Percentiles rank a stretch among this genome's conserved stretches.
These are phyloP conservation scores for Hydrotaea diabolus DNA, from an alignment of 2,888 invertebrate species.

Conservation along the genomic window DNA sequence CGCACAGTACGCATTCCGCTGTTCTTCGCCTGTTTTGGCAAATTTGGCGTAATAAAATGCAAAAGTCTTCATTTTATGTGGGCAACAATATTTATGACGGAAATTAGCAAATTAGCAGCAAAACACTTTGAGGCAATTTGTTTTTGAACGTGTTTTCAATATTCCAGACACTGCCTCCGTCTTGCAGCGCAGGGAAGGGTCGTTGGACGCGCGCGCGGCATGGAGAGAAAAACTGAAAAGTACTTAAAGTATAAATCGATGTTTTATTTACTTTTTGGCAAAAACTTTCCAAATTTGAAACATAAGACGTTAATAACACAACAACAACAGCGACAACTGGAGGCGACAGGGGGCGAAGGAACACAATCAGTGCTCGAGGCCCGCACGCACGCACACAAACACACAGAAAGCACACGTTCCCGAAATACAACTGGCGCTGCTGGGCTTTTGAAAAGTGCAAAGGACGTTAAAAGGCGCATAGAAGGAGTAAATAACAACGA, in stretches of 20 bases:
- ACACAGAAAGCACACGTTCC: neutral
- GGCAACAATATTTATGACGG: conserved; percentile 56
- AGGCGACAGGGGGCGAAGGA: neutral
- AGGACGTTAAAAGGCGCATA: conserved; percentile 7
- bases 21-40: neutral
- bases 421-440: neutral
- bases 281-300: conserved; percentile 37
- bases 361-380: neutral
- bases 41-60: conserved; percentile 37
- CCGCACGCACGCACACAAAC: too few species aligned
- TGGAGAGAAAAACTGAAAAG: neutral
- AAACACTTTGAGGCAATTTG: conserved; percentile 43
- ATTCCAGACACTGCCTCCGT: neutral
- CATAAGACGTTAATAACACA: conserved; percentile 36
- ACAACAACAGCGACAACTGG: neutral
- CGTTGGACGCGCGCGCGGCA: too few species aligned
- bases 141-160: conserved; percentile 18
- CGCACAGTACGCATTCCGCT: neutral
- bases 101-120: conserved; percentile 58
- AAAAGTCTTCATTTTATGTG: conserved; percentile 23
- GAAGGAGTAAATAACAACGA: conserved; percentile 19
- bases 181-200: neutral
- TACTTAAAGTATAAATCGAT: conserved; percentile 49
- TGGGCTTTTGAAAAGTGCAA: neutral
- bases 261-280: conserved; percentile 31